Evolutionary conservation across 2,888 invertebrate genomes (phyloP), one percentile per base, ranked within the genome.

Genomic region (Philaethria dido): DNA sequence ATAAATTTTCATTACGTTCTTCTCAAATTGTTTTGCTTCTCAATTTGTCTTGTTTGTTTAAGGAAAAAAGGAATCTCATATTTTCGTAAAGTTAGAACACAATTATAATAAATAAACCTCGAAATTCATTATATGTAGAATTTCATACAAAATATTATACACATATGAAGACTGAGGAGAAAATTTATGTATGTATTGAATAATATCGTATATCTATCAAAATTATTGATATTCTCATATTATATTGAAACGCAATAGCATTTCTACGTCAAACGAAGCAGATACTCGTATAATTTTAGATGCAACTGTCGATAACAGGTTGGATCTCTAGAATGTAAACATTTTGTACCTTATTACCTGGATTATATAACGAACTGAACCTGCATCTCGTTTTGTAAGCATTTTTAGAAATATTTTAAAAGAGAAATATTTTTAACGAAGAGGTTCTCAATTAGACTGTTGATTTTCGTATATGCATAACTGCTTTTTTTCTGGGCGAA

Each of bases 301-400:
- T 55, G 36, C 54, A 55, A n/a, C 54, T 55, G 54, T 55, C 54
- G 20, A 55, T 55, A 20, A 4, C 54, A 36, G 36, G 54, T 20
- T 20, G 20, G 14, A 8, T 20, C 14, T 36, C 13, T 54, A 54
- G 33, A 54, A 54, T 18, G 36, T 54, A 54, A 36, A 36, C 54
- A 36, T 29, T 29, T 52, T 52, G 16, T 18, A 33, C 33, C 6
- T 14, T 2, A 54, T 16, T 14, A 14, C 14, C 14, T 20, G 11
- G 0, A 18, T 55, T 20, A 36, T 55, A 14, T 55, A 36, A 33
- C 33, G 1, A 33, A 1, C 8, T 33, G 9, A 1, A 3, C 3
- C 33, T 33, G 8, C 33, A 8, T 33, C 33, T 33, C 9, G 9
- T 8, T 33, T 33, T 33, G 33, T 33, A 8, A 33, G 8, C 9